Base-by-base conservation (phyloP, 2,888 invertebrate genomes). In the Malacosoma neustria region DNA sequence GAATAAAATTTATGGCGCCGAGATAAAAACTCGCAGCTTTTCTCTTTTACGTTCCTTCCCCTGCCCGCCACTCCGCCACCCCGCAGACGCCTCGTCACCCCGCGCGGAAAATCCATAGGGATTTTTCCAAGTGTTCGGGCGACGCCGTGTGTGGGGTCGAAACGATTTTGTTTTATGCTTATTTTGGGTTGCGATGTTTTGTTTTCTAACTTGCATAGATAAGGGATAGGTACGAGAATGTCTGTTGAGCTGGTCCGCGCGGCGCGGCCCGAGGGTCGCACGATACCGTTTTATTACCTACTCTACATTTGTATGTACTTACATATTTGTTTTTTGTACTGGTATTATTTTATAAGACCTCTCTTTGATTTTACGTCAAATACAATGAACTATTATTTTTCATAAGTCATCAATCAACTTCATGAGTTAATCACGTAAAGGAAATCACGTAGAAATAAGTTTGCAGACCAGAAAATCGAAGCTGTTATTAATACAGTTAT, bases 11-110 rank as follows among this genome's bases (percentile, higher is more conserved):
- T 87, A 87, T 87, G 87, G 87, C 80, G 82, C 82, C 85, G 85
- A 87, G 87, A 87, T 87, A 87, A 87, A 87, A 87, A 87, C 87
- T 87, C 87, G 87, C 85, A 87, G 87, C 87, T 87, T 87, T 87
- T 87, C 87, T 87, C 87, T 87, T 87, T 86, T 86, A 85, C 84
- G 84, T 84, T 82, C 81, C 77, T 82, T 80, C 74, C 72, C 75
- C 71, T 64, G 59, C 45, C 49, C 49, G 35, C 55, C 52, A 49
- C 48, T 56, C 40, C 50, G 47, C 56, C 48, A 46, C 48, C 50
- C 50, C 56, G 54, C 50, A 38, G 45, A 50, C 43, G 52, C 57
- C 57, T 51, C 57, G 49, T 53, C 57, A 48, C 67, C 65, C 72
- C 71, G 64, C 69, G 65, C 68, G 76, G 84, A 82, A 85, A 84